These are phyloP conservation scores for Rhinolophus sinicus DNA, from an alignment of 2,113 vertebrate species.

Conservation along the genomic window DNA sequence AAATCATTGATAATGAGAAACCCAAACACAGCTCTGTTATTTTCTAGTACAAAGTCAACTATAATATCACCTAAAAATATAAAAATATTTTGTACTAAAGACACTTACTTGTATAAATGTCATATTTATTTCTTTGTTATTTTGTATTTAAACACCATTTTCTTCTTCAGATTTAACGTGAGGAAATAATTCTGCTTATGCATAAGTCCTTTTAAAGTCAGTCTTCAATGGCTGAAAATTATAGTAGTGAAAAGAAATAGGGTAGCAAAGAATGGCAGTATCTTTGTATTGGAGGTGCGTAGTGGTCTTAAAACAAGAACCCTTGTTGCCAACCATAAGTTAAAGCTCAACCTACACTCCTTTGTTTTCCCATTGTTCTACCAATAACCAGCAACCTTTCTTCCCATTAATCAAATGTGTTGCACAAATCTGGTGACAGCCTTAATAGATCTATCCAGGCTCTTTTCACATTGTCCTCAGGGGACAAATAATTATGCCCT, in stretches of 20 bases:
- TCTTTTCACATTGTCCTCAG: constrained; percentile 60
- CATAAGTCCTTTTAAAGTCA: not conserved
- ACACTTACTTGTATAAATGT: not conserved
- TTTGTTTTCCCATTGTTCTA: not conserved
- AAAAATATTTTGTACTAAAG: not conserved
- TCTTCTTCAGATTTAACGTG: not conserved
- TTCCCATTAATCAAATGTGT: constrained; percentile 17
- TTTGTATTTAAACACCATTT: not conserved
- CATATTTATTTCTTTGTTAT: not conserved
- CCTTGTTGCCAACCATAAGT: not conserved
- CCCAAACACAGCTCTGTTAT: not conserved
- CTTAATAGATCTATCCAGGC: not conserved
- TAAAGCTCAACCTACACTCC: not conserved
- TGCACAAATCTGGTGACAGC: not conserved
- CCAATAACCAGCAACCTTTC: not conserved
- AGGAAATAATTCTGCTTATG: not conserved
- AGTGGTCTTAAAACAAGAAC: not conserved
- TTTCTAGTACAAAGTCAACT: not conserved
- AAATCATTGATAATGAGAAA: not conserved
- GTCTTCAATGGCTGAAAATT: not conserved
- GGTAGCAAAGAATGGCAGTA: not conserved
- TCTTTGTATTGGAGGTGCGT: not conserved
- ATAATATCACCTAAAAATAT: not conserved
- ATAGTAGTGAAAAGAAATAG: not conserved
- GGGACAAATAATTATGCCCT: constrained; percentile 54